Percentiles rank a stretch among this genome's conserved stretches.
These are phyloP conservation scores for Theocolax elegans DNA, from an alignment of 1,140 invertebrate species.

Conservation along the genomic window DNA sequence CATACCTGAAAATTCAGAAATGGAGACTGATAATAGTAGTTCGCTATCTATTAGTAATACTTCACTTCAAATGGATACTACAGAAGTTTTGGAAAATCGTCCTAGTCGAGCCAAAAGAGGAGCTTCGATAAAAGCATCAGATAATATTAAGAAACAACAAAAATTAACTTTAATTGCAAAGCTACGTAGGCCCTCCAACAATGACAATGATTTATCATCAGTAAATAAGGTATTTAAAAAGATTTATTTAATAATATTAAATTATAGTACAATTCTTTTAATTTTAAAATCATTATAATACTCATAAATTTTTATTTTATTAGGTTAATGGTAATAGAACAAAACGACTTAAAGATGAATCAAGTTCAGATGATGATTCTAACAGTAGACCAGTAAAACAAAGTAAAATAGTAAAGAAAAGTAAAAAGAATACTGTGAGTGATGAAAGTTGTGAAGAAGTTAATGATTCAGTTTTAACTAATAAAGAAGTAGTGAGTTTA, in stretches of 20 bases:
- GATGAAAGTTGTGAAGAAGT: not conserved
- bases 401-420: constrained; percentile 42
- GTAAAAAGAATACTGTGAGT: not conserved
- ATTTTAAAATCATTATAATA: too few species aligned
- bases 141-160: constrained; percentile 56
- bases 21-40: constrained; percentile 3
- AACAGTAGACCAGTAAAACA: constrained; percentile 43
- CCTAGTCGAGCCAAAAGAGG: constrained; percentile 43
- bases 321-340: constrained; percentile 21
- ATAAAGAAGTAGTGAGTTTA: constrained; percentile 13
- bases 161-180: constrained; percentile 42
- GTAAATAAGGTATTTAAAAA: constrained; percentile 4
- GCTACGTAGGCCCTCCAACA: constrained; percentile 41
- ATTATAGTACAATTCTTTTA: too few species aligned
- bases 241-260: constrained; percentile 4
- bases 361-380: constrained; percentile 48
- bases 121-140: constrained; percentile 53
- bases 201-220: constrained; percentile 10
- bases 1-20: constrained; percentile 57
- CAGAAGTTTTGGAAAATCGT: constrained; percentile 20
- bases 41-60: not conserved
- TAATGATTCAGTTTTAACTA: not conserved
- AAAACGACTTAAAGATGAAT: constrained; percentile 45
- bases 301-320: too few species aligned
- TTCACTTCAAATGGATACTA: not conserved